These are phyloP conservation scores for Cnemophilus loriae DNA, from an alignment of 2,113 vertebrate species.

Conservation along the genomic window DNA sequence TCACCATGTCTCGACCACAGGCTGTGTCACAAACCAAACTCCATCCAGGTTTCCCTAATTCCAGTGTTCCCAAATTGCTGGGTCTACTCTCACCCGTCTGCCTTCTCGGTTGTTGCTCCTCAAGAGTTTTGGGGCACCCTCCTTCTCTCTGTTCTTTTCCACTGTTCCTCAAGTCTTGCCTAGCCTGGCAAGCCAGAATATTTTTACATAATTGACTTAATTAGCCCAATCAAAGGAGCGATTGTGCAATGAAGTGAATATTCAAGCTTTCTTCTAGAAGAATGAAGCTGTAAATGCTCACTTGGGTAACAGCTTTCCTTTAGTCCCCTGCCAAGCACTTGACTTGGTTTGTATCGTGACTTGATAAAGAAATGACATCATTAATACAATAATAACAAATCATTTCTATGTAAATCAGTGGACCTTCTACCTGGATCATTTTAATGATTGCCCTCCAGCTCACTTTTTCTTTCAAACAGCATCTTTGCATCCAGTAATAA, in stretches of 20 bases:
- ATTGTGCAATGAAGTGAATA: neutral
- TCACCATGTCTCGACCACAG: neutral
- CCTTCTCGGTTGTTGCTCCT: neutral
- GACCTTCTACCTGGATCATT: neutral
- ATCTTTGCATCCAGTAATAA: neutral
- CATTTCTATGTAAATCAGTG: neutral
- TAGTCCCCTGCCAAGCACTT: conserved; percentile 7
- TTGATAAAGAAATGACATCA: conserved; percentile 27
- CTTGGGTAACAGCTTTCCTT: neutral
- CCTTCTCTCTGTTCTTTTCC: neutral
- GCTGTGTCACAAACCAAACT: neutral
- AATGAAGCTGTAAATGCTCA: neutral
- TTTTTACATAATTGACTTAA: conserved; percentile 19
- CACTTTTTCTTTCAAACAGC: neutral
- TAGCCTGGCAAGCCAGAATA: neutral
- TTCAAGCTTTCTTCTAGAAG: neutral
- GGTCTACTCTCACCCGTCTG: neutral
- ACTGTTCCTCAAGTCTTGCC: neutral
- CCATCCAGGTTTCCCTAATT: neutral
- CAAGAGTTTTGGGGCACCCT: neutral
- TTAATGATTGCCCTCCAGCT: neutral
- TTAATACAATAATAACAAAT: neutral
- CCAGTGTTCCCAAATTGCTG: neutral
- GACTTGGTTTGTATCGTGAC: neutral
- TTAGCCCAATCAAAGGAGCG: neutral